Evolutionary conservation across 1,140 invertebrate genomes (phyloP).

Genomic region (Scaptomyza hsui): DNA sequence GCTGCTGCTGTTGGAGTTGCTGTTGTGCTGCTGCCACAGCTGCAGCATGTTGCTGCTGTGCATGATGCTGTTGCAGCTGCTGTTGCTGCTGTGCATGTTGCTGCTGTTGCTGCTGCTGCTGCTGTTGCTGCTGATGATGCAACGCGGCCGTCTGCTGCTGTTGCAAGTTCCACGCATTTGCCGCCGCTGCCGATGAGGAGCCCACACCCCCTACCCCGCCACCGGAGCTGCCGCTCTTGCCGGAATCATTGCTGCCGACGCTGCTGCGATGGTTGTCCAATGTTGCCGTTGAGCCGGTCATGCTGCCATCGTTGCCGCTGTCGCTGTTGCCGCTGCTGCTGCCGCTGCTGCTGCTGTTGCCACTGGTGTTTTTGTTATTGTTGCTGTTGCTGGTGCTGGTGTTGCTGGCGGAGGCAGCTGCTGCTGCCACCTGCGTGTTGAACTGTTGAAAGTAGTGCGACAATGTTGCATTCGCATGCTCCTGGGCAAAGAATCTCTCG

Average conservation of each 20-base stretch:
- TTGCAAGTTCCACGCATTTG: conserved; percentile 62
- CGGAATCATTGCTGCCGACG: conserved; percentile 77
- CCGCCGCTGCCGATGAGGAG: conserved; percentile 34
- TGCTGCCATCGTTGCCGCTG: conserved; percentile 63
- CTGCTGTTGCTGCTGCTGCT: conserved; percentile 63
- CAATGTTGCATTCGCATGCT: conserved; percentile 73
- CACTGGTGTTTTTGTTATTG: conserved; percentile 30
- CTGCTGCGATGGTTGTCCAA: conserved; percentile 75
- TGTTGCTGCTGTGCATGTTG: conserved; percentile 70
- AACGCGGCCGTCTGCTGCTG: conserved; percentile 56
- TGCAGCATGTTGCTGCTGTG: conserved; percentile 72
- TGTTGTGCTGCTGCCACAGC: conserved; percentile 55
- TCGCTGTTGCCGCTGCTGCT: conserved; percentile 36
- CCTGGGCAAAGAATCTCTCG: conserved; percentile 74
- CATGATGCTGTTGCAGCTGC: conserved; percentile 57
- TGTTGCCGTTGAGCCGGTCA: conserved; percentile 58
- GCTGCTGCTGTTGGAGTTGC: conserved; percentile 44
- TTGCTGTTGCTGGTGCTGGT: conserved; percentile 40
- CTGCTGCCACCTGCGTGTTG: conserved; percentile 67
- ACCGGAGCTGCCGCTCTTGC: conserved; percentile 55
- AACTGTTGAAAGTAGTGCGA: conserved; percentile 81
- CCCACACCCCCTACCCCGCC: neutral
- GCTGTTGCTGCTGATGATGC: conserved; percentile 60
- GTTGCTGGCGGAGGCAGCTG: conserved; percentile 42
- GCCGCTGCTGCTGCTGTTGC: conserved; percentile 28